These are phyloP conservation scores for Cataglyphis albicans DNA, from an alignment of 2,888 invertebrate genomes.

Conservation along the genomic window DNA sequence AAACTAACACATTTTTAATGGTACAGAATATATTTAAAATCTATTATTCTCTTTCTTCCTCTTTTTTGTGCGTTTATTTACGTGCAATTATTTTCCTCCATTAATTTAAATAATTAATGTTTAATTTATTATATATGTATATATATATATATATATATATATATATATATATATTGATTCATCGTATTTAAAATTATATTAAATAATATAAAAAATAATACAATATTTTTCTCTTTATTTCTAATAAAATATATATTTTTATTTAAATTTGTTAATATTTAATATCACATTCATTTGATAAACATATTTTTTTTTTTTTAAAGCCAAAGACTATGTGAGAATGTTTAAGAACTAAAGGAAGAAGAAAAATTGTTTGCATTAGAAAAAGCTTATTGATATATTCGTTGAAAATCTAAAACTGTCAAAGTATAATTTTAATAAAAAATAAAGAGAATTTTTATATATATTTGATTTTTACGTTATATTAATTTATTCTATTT, in stretches of 20 bases:
- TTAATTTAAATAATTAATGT: conserved; percentile 3
- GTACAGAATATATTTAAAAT: neutral
- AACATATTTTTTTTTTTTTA: conserved; percentile 6
- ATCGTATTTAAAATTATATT: neutral
- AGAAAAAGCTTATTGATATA: neutral
- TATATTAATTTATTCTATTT: neutral
- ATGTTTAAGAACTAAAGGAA: neutral
- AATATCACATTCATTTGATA: neutral
- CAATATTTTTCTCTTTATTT: too few relatives aligned
- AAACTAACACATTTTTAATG: neutral
- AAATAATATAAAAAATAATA: neutral
- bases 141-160: neutral
- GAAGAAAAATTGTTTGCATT: neutral
- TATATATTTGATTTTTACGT: neutral
- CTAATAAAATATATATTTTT: neutral
- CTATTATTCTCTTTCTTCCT: neutral
- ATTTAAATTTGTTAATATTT: neutral
- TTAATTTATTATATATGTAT: neutral
- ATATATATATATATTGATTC: neutral
- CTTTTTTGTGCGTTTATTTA: neutral
- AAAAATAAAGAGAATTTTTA: neutral
- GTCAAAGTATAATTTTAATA: neutral
- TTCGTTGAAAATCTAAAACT: neutral
- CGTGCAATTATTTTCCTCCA: neutral
- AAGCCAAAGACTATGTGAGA: neutral